phyloP scores from a whole-genome alignment of 2,797 vertebrate species.

The Micropoecilia bifurca region DNA sequence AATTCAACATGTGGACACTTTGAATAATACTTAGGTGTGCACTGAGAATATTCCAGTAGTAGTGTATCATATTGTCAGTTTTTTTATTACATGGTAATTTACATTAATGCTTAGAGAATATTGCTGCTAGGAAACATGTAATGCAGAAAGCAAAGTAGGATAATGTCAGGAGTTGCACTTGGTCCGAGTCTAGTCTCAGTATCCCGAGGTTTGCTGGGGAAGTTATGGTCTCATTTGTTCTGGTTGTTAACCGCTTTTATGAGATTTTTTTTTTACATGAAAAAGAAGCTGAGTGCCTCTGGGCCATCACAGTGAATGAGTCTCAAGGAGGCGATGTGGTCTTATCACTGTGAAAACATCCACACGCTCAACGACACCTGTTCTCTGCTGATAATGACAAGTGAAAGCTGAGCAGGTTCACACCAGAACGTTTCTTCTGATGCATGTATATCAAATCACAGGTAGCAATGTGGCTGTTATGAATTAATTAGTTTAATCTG shows the following conservation, averaged over 20 bases:
- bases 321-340: conserved; percentile 21
- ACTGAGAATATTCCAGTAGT: conserved; percentile 3
- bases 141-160: not conserved
- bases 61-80: conserved; percentile 4
- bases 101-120: conserved; percentile 9
- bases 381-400: conserved; percentile 16
- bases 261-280: conserved; percentile 14
- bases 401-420: conserved; percentile 2
- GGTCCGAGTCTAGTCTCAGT: not conserved
- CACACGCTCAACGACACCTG: conserved; percentile 8
- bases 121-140: conserved; percentile 4
- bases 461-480: conserved; percentile 19
- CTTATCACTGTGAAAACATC: conserved; percentile 29
- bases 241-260: conserved; percentile 38
- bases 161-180: conserved; percentile 10
- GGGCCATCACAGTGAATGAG: conserved; percentile 6
- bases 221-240: conserved; percentile 39
- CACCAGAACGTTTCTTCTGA: conserved; percentile 1
- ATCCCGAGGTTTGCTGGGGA: conserved; percentile 14
- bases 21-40: conserved; percentile 2
- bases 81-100: conserved; percentile 21
- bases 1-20: conserved; percentile 11
- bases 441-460: not conserved
- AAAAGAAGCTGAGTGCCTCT: conserved; percentile 16
- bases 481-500: conserved; percentile 12